Evolutionary conservation across 1,140 invertebrate genomes (phyloP).

Genomic region (Diachasma alloeum): DNA sequence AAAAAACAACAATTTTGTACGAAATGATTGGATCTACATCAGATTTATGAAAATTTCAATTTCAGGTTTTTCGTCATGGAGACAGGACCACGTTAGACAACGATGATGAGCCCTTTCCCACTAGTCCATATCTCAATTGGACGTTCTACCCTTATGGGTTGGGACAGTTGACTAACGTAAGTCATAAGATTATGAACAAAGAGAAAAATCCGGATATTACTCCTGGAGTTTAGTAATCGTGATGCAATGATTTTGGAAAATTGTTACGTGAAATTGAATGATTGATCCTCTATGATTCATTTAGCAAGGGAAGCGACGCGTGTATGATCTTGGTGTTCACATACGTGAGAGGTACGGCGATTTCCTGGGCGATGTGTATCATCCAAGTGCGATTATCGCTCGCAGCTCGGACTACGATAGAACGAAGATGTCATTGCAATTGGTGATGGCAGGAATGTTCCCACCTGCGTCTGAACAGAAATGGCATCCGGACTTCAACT

Average conservation of each 20-base stretch:
- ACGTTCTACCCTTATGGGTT: constrained; percentile 72
- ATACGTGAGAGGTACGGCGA: constrained; percentile 55
- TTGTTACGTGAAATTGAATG: not conserved
- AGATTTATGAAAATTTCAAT: not conserved
- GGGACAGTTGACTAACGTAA: constrained; percentile 76
- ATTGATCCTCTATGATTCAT: not conserved
- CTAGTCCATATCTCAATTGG: constrained; percentile 68
- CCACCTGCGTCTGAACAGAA: constrained; percentile 43
- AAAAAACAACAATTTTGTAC: too few species aligned
- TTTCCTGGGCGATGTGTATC: constrained; percentile 60
- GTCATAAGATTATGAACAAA: constrained; percentile 35
- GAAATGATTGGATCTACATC: not conserved
- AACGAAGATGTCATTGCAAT: constrained; percentile 64
- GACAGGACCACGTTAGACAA: constrained; percentile 72
- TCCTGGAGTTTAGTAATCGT: too few species aligned
- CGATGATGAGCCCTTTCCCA: constrained; percentile 65
- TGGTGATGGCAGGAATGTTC: constrained; percentile 53
- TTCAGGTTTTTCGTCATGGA: constrained; percentile 74
- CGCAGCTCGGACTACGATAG: constrained; percentile 68
- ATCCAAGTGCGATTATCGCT: constrained; percentile 57
- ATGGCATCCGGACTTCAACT: constrained; percentile 48
- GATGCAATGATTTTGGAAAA: too few species aligned
- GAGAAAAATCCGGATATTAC: too few species aligned
- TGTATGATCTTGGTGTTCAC: constrained; percentile 59
- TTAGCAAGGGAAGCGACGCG: constrained; percentile 58